phyloP scores from a whole-genome alignment of 2,113 vertebrate genomes.

The Stegastes partitus region DNA sequence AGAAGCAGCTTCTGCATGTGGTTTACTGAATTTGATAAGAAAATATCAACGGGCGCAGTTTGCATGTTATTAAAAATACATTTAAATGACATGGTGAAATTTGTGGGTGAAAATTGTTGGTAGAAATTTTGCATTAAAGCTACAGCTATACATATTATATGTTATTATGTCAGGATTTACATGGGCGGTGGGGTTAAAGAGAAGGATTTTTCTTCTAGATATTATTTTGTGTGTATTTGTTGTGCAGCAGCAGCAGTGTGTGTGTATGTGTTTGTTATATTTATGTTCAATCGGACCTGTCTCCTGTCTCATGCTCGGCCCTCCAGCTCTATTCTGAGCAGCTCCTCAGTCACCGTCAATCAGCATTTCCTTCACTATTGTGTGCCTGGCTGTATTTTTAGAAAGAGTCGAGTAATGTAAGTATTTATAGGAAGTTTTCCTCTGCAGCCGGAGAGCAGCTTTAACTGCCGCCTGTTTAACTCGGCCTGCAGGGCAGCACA shows the following conservation, averaged over 20 bases:
- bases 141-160: neutral
- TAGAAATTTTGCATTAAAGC: neutral
- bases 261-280: neutral
- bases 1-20: neutral
- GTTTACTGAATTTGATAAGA: conserved; percentile 27
- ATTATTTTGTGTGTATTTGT: neutral
- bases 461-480: conserved; percentile 1
- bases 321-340: conserved; percentile 48
- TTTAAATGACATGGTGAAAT: neutral
- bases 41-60: conserved; percentile 24
- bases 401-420: conserved; percentile 68
- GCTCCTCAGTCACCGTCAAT: conserved; percentile 45
- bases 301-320: neutral
- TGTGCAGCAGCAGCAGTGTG: neutral
- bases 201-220: too few relatives aligned
- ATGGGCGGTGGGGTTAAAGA: too few relatives aligned
- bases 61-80: conserved; percentile 5
- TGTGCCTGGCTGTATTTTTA: conserved; percentile 67
- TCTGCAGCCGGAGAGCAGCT: conserved; percentile 39
- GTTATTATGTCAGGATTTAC: neutral
- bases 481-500: neutral
- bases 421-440: conserved; percentile 77
- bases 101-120: neutral
- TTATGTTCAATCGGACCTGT: neutral
- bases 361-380: conserved; percentile 74